Evolutionary conservation across 1,140 invertebrate species (phyloP).

Genomic region (Cecropterus lyciades): DNA sequence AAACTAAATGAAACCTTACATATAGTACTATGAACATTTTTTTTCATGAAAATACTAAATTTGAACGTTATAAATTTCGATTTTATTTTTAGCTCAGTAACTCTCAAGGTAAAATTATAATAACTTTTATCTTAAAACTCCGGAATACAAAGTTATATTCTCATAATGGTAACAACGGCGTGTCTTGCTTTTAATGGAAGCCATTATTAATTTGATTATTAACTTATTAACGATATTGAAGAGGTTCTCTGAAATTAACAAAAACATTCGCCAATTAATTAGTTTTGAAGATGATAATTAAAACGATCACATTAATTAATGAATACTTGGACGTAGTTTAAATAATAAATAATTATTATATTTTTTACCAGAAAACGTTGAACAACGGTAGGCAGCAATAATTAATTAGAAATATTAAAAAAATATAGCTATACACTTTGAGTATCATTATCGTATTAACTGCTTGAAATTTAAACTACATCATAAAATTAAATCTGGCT

Average conservation of each 20-base stretch:
- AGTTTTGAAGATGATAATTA: neutral
- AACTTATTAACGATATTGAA: conserved; percentile 18
- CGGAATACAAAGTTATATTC: neutral
- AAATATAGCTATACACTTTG: too few relatives aligned
- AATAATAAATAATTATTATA: neutral
- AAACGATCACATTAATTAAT: neutral
- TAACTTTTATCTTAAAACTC: neutral
- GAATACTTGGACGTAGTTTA: neutral
- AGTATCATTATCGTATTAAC: too few relatives aligned
- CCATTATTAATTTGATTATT: conserved; percentile 19
- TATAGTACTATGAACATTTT: too few relatives aligned
- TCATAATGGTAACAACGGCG: neutral
- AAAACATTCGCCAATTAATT: conserved; percentile 11
- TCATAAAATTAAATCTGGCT: too few relatives aligned
- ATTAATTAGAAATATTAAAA: too few relatives aligned
- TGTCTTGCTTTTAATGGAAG: conserved; percentile 5
- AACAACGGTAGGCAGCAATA: too few relatives aligned
- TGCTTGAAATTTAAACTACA: too few relatives aligned
- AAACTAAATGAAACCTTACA: too few relatives aligned
- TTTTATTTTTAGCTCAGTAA: too few relatives aligned
- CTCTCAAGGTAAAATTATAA: neutral
- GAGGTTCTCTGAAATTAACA: conserved; percentile 4
- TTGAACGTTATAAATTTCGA: too few relatives aligned
- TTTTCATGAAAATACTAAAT: too few relatives aligned
- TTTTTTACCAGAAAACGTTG: too few relatives aligned